Conservation (phyloP, 2,797 vertebrate genomes). For the Sebastes itinus region DNA sequence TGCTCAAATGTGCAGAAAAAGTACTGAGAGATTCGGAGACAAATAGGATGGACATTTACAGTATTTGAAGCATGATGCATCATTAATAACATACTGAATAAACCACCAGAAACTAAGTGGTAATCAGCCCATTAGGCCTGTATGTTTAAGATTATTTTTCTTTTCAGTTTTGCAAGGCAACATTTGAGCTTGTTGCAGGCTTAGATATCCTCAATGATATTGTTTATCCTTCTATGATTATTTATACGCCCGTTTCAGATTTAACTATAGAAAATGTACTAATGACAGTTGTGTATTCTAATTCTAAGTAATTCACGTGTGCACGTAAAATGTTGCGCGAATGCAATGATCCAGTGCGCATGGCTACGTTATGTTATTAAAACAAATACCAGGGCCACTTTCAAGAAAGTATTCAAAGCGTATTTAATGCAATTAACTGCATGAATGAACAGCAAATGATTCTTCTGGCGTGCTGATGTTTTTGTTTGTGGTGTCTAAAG, state of each 20-base stretch:
- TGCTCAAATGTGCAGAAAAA: neutral
- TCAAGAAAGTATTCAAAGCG: too few relatives aligned
- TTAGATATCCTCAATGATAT: neutral
- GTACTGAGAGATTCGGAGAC: neutral
- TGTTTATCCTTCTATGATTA: neutral
- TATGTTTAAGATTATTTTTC: too few relatives aligned
- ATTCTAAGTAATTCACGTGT: too few relatives aligned
- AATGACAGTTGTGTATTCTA: too few relatives aligned
- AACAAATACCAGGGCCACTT: too few relatives aligned
- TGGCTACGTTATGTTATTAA: too few relatives aligned
- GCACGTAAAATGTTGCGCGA: too few relatives aligned
- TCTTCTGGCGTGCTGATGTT: too few relatives aligned
- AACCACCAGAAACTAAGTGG: neutral
- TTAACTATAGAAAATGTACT: too few relatives aligned
- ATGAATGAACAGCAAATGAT: too few relatives aligned
- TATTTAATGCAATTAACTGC: too few relatives aligned
- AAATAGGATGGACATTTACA: neutral
- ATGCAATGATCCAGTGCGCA: accelerated
- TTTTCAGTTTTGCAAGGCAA: neutral
- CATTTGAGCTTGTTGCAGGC: neutral
- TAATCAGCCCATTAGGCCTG: neutral
- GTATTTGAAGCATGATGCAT: neutral
- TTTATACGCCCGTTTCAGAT: accelerated
- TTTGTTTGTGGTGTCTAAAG: too few relatives aligned
- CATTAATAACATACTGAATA: neutral